Percentiles rank a stretch among this genome's conserved stretches.
phyloP scores from a whole-genome alignment of 92 coral and sea anemone genomes.

The Actinostola sp. region DNA sequence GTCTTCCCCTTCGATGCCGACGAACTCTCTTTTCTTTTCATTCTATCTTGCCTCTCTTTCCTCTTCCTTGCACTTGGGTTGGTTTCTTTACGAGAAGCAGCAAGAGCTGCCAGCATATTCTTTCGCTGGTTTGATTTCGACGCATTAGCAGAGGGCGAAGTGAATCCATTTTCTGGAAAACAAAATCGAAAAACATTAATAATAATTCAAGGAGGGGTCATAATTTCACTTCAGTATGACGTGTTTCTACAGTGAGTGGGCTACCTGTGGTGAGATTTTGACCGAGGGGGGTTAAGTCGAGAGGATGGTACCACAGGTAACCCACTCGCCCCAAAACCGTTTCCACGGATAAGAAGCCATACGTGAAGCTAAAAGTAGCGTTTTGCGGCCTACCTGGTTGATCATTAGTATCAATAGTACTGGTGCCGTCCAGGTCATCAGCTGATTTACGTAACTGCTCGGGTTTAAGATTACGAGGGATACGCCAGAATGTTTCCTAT shows the following conservation, averaged over 20 bases:
- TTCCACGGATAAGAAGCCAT: no score
- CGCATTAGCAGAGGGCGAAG: constrained; percentile 20
- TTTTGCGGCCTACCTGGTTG: constrained; percentile 9
- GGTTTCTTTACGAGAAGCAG: constrained; percentile 77
- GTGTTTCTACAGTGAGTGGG: no score
- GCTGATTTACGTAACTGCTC: constrained; percentile 76
- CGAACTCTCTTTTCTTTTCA: constrained; percentile 32
- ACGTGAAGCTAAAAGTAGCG: no score
- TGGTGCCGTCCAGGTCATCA: constrained; percentile 61
- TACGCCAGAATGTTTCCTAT: constrained; percentile 96
- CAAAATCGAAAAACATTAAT: not conserved
- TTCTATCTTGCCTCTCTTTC: constrained; percentile 53
- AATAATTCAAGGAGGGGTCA: no score
- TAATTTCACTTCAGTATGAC: no score
- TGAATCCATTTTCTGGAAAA: constrained; percentile 4
- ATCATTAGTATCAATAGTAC: not conserved
- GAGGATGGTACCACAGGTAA: no score
- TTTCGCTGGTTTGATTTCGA: constrained; percentile 69
- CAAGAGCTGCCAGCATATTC: constrained; percentile 80
- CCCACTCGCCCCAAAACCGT: no score
- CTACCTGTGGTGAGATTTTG: no score
- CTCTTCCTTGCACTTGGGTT: constrained; percentile 72
- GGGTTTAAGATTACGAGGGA: constrained; percentile 71
- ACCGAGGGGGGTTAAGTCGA: no score
- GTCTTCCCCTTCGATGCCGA: constrained; percentile 21